Conservation (phyloP, 1,140 invertebrate genomes). For the Drosophila lowei region DNA sequence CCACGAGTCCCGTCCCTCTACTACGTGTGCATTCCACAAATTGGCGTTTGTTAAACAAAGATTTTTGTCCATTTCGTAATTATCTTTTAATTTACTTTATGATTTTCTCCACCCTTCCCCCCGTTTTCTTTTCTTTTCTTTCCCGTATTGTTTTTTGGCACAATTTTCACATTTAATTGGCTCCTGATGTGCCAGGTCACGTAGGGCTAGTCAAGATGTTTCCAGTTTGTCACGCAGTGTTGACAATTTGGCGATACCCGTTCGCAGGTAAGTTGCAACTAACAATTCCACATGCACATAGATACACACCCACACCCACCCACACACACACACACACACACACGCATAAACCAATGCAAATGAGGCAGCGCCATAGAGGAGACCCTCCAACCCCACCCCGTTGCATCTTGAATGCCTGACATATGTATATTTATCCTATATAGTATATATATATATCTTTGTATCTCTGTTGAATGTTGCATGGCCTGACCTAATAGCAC, state of each 20-base stretch:
- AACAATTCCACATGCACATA: constrained; percentile 43
- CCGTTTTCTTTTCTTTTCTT: constrained; percentile 26
- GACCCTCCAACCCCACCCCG: background rate
- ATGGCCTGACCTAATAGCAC: constrained; percentile 27
- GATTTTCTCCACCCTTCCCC: constrained; percentile 23
- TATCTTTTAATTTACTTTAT: constrained; percentile 36
- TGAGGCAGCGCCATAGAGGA: constrained; percentile 24
- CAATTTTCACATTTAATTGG: constrained; percentile 56
- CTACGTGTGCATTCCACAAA: constrained; percentile 54
- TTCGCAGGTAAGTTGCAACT: constrained; percentile 80
- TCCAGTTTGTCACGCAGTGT: constrained; percentile 86
- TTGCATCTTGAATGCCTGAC: constrained; percentile 17
- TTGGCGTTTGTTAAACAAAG: constrained; percentile 39
- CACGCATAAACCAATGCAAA: constrained; percentile 26
- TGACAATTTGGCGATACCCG: constrained; percentile 83
- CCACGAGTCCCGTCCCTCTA: background rate
- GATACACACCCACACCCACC: constrained; percentile 3
- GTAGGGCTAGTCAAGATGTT: constrained; percentile 91
- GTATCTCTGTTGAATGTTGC: constrained; percentile 34
- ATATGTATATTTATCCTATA: constrained; percentile 1
- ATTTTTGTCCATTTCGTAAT: constrained; percentile 24
- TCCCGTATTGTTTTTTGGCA: constrained; percentile 64
- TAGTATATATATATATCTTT: constrained; percentile 4
- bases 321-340: constrained; percentile 2
- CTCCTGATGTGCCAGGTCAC: constrained; percentile 86